A percentile compares a stretch with the other conserved stretches of the same genome.
These are phyloP conservation scores for Takifugu rubripes DNA, from an alignment of 2,797 vertebrate species.

Conservation along the genomic window DNA sequence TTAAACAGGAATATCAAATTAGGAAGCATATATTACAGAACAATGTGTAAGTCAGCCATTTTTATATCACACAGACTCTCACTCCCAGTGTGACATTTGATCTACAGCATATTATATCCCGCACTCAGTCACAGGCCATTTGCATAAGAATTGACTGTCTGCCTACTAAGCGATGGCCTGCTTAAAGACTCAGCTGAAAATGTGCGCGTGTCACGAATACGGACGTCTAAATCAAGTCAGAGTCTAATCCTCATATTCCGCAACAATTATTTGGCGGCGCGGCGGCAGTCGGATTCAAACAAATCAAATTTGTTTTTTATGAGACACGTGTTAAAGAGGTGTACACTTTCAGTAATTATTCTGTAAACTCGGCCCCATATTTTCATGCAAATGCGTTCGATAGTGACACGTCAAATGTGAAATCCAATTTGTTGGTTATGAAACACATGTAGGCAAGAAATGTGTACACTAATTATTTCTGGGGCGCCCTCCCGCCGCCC, in stretches of 20 bases:
- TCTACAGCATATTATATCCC: conserved; percentile 76
- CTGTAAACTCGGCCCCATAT: conserved; percentile 85
- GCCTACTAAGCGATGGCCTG: conserved; percentile 71
- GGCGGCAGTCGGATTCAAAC: conserved; percentile 86
- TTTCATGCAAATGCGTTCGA: conserved; percentile 98
- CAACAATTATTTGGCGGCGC: conserved; percentile 81
- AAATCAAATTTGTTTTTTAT: conserved; percentile 94
- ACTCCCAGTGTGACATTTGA: conserved; percentile 80
- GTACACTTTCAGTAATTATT: conserved; percentile 98
- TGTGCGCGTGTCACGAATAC: conserved; percentile 68
- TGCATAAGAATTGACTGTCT: conserved; percentile 78
- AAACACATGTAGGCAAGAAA: conserved; percentile 96
- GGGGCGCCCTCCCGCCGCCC: conserved; percentile 64
- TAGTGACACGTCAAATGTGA: conserved; percentile 96
- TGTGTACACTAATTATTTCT: conserved; percentile 98
- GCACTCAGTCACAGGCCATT: conserved; percentile 66
- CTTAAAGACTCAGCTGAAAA: conserved; percentile 75
- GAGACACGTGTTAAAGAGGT: conserved; percentile 98
- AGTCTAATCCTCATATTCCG: conserved; percentile 75
- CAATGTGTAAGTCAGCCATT: conserved; percentile 77
- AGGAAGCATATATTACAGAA: conserved; percentile 72
- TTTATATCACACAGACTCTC: conserved; percentile 73
- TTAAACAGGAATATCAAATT: conserved; percentile 73
- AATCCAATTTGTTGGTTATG: conserved; percentile 99
- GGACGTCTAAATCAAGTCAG: conserved; percentile 73